These are phyloP conservation scores for Furcifer pardalis DNA, from an alignment of 2,797 vertebrate genomes.

Conservation along the genomic window DNA sequence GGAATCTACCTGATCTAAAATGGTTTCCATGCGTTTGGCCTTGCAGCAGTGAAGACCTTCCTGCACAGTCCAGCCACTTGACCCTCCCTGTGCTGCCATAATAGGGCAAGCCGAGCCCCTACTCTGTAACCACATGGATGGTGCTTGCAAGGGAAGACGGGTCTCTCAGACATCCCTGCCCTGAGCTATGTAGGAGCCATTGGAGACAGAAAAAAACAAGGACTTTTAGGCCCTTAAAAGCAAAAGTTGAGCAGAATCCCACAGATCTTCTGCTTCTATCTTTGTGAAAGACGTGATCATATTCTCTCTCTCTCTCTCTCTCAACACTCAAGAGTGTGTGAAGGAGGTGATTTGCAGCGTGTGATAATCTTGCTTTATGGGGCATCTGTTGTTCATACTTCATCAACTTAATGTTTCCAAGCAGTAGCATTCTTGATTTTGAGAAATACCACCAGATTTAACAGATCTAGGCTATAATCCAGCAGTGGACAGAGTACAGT, in stretches of 20 bases:
- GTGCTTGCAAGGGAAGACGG: too few species aligned
- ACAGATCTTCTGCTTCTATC: neutral
- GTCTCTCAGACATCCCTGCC: too few species aligned
- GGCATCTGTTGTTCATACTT: neutral
- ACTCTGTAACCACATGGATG: too few species aligned
- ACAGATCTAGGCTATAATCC: neutral
- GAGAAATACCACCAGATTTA: neutral
- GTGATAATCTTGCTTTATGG: neutral
- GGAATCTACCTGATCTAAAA: too few species aligned
- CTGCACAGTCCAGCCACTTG: too few species aligned
- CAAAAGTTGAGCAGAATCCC: neutral
- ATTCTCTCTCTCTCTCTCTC: neutral
- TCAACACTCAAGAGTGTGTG: neutral
- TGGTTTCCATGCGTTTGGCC: too few species aligned
- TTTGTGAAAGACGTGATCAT: neutral
- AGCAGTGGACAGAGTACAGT: conserved; percentile 24
- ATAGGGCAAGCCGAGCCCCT: too few species aligned
- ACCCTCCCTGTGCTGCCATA: too few species aligned
- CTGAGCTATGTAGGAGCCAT: too few species aligned
- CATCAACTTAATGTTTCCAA: neutral
- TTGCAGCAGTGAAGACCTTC: too few species aligned
- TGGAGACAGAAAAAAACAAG: too few species aligned
- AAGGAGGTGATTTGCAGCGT: neutral
- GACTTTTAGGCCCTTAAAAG: neutral
- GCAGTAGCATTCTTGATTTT: neutral